A percentile compares a stretch with the other conserved stretches of the same genome.
These are phyloP conservation scores for Stomorhina lunata DNA, from an alignment of 2,888 invertebrate species.

Conservation along the genomic window DNA sequence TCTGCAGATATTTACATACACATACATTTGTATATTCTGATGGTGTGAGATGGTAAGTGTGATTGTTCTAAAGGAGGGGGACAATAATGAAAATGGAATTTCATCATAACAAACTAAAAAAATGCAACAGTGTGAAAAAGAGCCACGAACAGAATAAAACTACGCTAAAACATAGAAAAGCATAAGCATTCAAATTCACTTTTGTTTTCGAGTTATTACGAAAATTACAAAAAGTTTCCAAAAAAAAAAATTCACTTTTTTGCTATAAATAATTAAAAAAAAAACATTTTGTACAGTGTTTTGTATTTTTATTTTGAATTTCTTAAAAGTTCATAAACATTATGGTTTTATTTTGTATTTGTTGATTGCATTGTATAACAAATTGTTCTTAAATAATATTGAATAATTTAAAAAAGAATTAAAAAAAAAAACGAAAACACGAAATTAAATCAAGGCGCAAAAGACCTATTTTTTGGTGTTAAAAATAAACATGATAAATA, in stretches of 20 bases:
- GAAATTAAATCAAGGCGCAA: conserved; percentile 58
- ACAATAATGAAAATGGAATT: conserved; percentile 60
- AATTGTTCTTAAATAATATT: conserved; percentile 44
- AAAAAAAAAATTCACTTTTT: too few species aligned
- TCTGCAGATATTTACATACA: too few species aligned
- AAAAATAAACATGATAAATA: conserved; percentile 50
- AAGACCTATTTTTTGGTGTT: conserved; percentile 49
- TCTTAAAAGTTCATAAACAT: background rate
- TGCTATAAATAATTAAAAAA: background rate
- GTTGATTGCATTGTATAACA: conserved; percentile 56
- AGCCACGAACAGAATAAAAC: conserved; percentile 56
- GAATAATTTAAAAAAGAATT: conserved; percentile 48
- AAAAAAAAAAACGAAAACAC: too few species aligned
- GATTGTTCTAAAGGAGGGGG: conserved; percentile 26
- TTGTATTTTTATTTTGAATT: too few species aligned
- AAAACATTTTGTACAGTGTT: conserved; percentile 14
- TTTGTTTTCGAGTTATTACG: conserved; percentile 31
- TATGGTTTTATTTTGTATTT: background rate
- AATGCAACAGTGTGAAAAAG: conserved; percentile 62
- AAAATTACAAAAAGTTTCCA: conserved; percentile 2
- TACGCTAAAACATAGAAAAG: conserved; percentile 40
- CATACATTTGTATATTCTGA: too few species aligned
- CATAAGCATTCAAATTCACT: conserved; percentile 13
- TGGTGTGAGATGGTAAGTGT: background rate
- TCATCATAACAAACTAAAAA: conserved; percentile 59